Conservation (phyloP, 2,113 vertebrate genomes). For the Sinocyclocheilus anophthalmus region DNA sequence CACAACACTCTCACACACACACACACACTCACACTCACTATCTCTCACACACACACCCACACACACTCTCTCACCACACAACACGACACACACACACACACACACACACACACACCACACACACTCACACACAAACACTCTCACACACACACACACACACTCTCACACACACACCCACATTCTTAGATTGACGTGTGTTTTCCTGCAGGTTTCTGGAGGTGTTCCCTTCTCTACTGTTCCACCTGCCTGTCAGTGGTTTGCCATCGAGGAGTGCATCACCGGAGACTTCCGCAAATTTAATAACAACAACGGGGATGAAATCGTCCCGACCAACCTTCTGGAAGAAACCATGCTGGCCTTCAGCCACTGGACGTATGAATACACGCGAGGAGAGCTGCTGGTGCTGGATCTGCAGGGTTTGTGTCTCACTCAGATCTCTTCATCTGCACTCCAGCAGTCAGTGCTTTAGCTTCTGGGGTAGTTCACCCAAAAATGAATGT, state of each 20-base stretch:
- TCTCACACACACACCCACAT: too few species aligned
- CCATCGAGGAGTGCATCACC: conserved; percentile 97
- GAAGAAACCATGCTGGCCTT: conserved; percentile 99
- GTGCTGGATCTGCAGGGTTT: conserved; percentile 95
- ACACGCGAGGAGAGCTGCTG: conserved; percentile 91
- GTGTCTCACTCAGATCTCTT: background rate
- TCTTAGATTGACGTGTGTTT: too few species aligned
- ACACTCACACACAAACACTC: background rate
- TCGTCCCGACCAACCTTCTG: conserved; percentile 92
- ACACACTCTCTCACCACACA: too few species aligned
- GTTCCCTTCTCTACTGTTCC: conserved; percentile 93
- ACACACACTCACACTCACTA: too few species aligned
- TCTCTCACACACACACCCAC: too few species aligned
- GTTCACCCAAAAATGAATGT: too few species aligned
- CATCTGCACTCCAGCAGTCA: too few species aligned
- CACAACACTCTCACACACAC: too few species aligned
- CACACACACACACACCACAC: background rate
- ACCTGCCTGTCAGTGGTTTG: conserved; percentile 98
- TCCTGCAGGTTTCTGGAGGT: conserved; percentile 91
- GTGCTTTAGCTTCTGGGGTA: too few species aligned
- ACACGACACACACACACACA: too few species aligned
- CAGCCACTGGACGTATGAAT: conserved; percentile 98
- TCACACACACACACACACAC: background rate
- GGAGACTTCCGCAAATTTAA: conserved; percentile 98
- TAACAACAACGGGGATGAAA: conserved; percentile 98